Conservation (phyloP, 2,113 vertebrate genomes). For the Heliornis fulica region DNA sequence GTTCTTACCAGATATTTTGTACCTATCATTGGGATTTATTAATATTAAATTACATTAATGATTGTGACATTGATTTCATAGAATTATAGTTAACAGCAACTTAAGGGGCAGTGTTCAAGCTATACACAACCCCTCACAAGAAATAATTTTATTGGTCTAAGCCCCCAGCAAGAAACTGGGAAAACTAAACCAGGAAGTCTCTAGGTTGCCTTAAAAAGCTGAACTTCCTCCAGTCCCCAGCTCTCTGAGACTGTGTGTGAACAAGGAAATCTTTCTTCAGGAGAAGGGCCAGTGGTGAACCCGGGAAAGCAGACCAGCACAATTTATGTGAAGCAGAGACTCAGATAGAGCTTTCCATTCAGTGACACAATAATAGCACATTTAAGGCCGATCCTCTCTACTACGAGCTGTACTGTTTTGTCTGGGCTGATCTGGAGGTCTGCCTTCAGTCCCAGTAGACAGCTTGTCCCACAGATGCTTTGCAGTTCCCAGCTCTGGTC, state of each 20-base stretch:
- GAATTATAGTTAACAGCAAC: neutral
- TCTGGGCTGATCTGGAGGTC: neutral
- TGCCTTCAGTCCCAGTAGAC: neutral
- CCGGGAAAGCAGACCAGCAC: neutral
- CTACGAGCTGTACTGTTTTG: neutral
- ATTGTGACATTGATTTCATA: neutral
- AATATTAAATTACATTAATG: neutral
- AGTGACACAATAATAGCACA: fast-evolving
- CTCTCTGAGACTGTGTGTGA: neutral
- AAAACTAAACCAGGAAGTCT: neutral
- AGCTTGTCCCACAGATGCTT: neutral
- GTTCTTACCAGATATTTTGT: neutral
- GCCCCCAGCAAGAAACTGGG: neutral
- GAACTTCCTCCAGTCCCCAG: neutral
- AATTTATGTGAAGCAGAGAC: fast-evolving
- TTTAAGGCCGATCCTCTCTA: neutral
- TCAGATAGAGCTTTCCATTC: neutral
- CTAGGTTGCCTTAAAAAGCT: neutral
- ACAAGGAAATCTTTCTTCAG: neutral
- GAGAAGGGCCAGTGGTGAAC: neutral
- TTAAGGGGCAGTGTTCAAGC: neutral
- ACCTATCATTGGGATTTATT: neutral
- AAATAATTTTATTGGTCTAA: neutral
- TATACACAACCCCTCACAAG: neutral
- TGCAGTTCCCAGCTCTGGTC: neutral